Evolutionary conservation across 2,113 vertebrate species (phyloP).

Genomic region (Leptocoma aspasia): DNA sequence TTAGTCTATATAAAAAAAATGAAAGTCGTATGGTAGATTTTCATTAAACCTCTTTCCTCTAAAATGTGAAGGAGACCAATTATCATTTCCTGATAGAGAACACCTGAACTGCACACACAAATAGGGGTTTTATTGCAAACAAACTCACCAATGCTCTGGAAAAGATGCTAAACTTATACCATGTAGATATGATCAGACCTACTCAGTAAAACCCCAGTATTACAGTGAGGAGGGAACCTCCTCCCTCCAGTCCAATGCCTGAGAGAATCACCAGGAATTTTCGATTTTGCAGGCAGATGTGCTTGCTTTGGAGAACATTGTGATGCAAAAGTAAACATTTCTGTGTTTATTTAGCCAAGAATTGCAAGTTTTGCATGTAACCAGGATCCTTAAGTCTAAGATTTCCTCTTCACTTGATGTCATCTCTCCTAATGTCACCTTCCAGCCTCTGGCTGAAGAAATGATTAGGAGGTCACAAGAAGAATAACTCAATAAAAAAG

Average conservation of each 20-base stretch:
- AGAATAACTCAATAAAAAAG: not conserved
- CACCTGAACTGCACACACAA: not conserved
- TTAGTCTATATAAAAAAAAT: not conserved
- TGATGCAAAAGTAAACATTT: not conserved
- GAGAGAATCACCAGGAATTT: not conserved
- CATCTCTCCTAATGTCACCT: not conserved
- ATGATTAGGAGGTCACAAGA: not conserved
- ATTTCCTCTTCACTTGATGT: not conserved
- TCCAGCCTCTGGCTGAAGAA: not conserved
- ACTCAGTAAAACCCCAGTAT: not conserved
- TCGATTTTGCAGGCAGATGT: not conserved
- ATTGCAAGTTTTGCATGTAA: not conserved
- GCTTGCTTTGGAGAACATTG: not conserved
- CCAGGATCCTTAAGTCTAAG: not conserved
- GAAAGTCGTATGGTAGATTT: not conserved
- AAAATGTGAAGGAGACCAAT: not conserved
- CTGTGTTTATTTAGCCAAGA: not conserved
- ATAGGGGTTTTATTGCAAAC: not conserved
- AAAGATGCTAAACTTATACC: not conserved
- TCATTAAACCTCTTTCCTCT: not conserved
- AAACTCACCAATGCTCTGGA: rapidly evolving
- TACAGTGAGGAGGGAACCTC: not conserved
- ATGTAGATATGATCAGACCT: not conserved
- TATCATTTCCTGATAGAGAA: not conserved
- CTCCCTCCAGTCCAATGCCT: not conserved